phyloP scores from a whole-genome alignment of 2,113 vertebrate species.

The Pterocles orientalis region DNA sequence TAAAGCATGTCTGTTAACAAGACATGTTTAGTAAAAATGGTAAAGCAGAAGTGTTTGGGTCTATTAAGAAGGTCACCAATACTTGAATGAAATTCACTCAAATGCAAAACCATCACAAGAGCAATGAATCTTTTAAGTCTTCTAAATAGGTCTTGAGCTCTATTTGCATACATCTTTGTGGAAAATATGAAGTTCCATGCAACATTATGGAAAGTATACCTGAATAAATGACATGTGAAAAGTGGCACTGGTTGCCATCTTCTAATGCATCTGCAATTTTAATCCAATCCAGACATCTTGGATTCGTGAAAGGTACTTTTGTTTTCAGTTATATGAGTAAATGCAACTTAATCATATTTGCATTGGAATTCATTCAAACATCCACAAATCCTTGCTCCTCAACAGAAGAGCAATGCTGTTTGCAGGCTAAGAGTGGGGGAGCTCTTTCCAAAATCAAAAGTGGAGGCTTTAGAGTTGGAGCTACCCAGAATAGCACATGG shows the following conservation, averaged over 20 bases:
- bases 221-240: background rate
- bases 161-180: slow-evolving; percentile 35
- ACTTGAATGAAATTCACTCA: background rate
- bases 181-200: background rate
- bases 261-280: background rate
- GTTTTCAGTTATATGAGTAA: background rate
- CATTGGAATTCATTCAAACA: background rate
- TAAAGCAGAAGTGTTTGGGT: background rate
- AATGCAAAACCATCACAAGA: background rate
- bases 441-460: background rate
- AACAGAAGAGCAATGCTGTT: background rate
- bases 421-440: background rate
- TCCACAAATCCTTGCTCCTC: background rate
- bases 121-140: slow-evolving; percentile 5
- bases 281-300: background rate
- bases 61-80: background rate
- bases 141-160: slow-evolving; percentile 27
- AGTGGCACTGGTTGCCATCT: background rate
- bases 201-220: background rate
- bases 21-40: background rate
- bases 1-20: background rate
- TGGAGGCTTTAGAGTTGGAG: background rate
- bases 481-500: background rate
- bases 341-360: background rate
- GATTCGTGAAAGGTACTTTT: background rate